Evolutionary conservation across 2,797 vertebrate genomes (phyloP), one percentile per base, ranked within the genome.

Genomic region (Scleropages formosus): DNA sequence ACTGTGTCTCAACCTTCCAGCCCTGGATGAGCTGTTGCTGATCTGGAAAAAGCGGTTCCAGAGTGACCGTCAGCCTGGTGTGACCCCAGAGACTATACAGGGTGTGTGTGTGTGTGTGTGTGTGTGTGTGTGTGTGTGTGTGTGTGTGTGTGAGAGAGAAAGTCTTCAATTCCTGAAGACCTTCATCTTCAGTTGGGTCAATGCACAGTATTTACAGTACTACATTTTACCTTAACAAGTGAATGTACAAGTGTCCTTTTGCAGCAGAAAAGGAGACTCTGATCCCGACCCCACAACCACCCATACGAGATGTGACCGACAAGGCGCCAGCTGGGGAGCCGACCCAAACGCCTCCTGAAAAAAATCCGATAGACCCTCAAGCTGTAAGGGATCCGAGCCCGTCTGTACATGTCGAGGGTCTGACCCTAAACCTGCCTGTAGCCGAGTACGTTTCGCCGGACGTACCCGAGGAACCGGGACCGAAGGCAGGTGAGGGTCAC

Each of bases 11-110:
- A 65, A 47, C 44, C 31, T n/a, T 8, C 65, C 39, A 67, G 65
- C 65, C 47, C 44, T 67, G n/a, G 47, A 67, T 67, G 24, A 22
- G 27, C 65, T 67, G 3, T 65, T 67, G 65, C 12, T 67, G 44
- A 67, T 67, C n/a, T 47, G 44, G 44, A 67, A 67, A 65, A 67
- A 67, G 31, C 31, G 2, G 31, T 39, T 39, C 44, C n/a, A 67
- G 20, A 46, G 44, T 12, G 20, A 67, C 44, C 65, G 8, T 20
- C 65, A 44, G 46, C n/a, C 44, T 46, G 20, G 39, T 47, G 65
- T 39, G 65, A 24, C 20, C 65, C 7, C 24, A 62, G 62, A 62
- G 60, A 62, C 62, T 60, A n/a, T n/a, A 15, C n/a, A n/a, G 44
- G 65, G 65, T 67, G 65, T 46, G n/a, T 47, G 64, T 22, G 44